phyloP scores from a whole-genome alignment of 2,113 vertebrate species.

The Dromiciops gliroides region DNA sequence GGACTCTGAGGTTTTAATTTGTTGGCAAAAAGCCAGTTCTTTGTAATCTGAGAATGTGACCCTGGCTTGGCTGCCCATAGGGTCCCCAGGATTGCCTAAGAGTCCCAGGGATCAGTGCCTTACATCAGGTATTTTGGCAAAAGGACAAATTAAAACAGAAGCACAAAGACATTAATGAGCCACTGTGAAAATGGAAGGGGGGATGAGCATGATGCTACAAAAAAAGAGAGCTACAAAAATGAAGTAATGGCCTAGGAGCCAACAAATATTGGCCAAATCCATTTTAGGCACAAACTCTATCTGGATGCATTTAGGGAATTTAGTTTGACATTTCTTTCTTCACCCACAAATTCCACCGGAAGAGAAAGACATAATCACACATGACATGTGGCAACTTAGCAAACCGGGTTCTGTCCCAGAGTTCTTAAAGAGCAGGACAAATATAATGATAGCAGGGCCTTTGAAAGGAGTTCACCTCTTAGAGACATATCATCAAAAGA shows the following conservation, averaged over 20 bases:
- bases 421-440: background rate
- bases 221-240: background rate
- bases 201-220: background rate
- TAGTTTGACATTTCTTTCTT: constrained; percentile 14
- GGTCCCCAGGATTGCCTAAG: background rate
- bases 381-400: constrained; percentile 11
- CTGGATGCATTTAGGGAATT: background rate
- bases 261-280: background rate
- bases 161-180: background rate
- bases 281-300: constrained; percentile 1
- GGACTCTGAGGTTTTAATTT: background rate
- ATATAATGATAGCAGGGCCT: background rate
- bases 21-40: background rate
- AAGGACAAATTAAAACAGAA: background rate
- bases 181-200: background rate
- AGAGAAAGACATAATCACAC: constrained; percentile 52
- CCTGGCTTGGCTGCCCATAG: background rate
- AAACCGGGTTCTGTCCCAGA: constrained; percentile 21
- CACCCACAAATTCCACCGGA: constrained; percentile 23
- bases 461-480: constrained; percentile 18
- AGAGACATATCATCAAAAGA: background rate
- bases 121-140: background rate
- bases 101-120: background rate
- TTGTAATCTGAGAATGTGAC: background rate
- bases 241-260: background rate